A percentile compares a stretch with the other conserved stretches of the same genome.
These are phyloP conservation scores for Anoura caudifer DNA, from an alignment of 2,113 vertebrate species.

Conservation along the genomic window DNA sequence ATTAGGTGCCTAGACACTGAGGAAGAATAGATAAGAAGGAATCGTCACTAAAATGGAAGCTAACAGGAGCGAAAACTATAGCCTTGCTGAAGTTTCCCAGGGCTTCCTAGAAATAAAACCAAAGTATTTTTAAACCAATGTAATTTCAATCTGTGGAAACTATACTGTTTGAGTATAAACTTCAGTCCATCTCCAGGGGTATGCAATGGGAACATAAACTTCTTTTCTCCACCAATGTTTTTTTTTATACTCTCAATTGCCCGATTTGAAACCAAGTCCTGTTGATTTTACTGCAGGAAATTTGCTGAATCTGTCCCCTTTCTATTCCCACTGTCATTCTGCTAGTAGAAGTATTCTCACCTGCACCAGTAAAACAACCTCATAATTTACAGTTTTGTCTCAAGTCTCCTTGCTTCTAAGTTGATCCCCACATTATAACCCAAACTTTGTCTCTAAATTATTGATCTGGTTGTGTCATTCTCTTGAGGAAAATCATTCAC, in stretches of 20 bases:
- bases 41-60: not conserved
- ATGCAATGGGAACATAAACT: not conserved
- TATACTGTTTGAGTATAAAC: not conserved
- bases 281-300: not conserved
- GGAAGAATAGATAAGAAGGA: not conserved
- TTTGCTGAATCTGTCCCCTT: not conserved
- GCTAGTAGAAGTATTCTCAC: not conserved
- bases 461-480: not conserved
- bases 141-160: not conserved
- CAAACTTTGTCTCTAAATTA: not conserved
- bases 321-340: not conserved
- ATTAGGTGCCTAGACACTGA: not conserved
- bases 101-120: not conserved
- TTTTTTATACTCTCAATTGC: not conserved
- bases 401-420: not conserved
- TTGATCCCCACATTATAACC: not conserved
- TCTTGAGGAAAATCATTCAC: not conserved
- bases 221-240: not conserved
- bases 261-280: not conserved
- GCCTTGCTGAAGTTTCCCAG: not conserved
- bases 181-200: not conserved
- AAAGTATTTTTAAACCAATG: not conserved
- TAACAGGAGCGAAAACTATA: not conserved
- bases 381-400: not conserved
- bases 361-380: not conserved